Conservation (phyloP, 2,113 vertebrate species). For the Psammodynastes pulverulentus region DNA sequence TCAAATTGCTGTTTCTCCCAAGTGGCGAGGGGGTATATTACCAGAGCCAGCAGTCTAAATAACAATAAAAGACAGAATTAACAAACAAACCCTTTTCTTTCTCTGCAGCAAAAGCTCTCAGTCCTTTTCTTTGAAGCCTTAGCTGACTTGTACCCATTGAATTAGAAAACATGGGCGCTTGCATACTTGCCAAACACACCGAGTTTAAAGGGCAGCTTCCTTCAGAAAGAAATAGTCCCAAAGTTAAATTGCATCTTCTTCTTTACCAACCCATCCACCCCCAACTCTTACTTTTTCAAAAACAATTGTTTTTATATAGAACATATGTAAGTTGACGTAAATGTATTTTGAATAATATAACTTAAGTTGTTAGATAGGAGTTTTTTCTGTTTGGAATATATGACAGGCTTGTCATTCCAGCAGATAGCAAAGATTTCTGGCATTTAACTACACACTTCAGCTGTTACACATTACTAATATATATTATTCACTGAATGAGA, state of each 20-base stretch:
- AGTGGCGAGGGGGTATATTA: slow-evolving; percentile 15
- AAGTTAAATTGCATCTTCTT: slow-evolving; percentile 54
- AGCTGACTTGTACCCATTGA: slow-evolving; percentile 52
- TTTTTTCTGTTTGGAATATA: neutral
- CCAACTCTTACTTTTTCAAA: slow-evolving; percentile 49
- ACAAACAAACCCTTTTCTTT: slow-evolving; percentile 43
- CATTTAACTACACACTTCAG: slow-evolving; percentile 12
- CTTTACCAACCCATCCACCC: slow-evolving; percentile 11
- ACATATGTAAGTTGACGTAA: neutral
- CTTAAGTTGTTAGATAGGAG: neutral
- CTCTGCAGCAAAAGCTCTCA: slow-evolving; percentile 45
- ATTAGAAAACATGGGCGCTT: slow-evolving; percentile 53
- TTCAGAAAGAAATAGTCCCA: slow-evolving; percentile 56
- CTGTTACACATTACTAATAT: neutral
- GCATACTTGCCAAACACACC: slow-evolving; percentile 58
- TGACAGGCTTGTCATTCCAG: neutral
- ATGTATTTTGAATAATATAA: slow-evolving; percentile 2
- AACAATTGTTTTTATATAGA: slow-evolving; percentile 50
- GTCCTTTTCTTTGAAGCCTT: slow-evolving; percentile 60
- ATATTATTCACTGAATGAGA: slow-evolving; percentile 16
- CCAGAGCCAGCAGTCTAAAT: slow-evolving; percentile 18
- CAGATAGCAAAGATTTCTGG: neutral
- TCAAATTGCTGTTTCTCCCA: slow-evolving; percentile 22
- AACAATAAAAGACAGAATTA: slow-evolving; percentile 54
- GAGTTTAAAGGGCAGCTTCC: slow-evolving; percentile 59